Conservation (phyloP, 1,140 invertebrate species). For the Meloidogyne hapla region DNA sequence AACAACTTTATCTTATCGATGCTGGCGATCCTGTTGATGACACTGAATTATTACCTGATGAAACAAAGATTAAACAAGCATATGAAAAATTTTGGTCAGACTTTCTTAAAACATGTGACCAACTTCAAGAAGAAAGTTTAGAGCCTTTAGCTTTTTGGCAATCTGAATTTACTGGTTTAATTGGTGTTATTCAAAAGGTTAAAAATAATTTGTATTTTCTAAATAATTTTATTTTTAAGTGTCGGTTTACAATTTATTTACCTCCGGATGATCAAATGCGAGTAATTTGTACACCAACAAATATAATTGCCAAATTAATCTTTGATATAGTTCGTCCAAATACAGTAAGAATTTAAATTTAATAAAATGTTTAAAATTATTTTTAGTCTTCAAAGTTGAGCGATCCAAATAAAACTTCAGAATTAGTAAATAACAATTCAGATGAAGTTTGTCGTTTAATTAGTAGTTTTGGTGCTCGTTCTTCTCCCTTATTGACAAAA, state of each 20-base stretch:
- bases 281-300: constrained; percentile 19
- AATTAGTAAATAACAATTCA: constrained; percentile 26
- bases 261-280: constrained; percentile 39
- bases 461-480: constrained; percentile 32
- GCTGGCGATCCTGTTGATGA: constrained; percentile 2
- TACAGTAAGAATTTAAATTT: neutral
- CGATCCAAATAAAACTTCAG: neutral
- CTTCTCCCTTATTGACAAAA: constrained; percentile 14
- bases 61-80: constrained; percentile 20
- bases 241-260: constrained; percentile 46
- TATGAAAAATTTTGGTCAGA: constrained; percentile 41
- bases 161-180: constrained; percentile 29
- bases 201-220: neutral
- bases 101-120: constrained; percentile 40
- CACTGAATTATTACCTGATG: constrained; percentile 9
- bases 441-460: constrained; percentile 40
- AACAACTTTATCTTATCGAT: neutral
- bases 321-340: constrained; percentile 30
- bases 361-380: neutral
- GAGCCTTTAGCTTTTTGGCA: constrained; percentile 37
- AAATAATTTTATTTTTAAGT: constrained; percentile 33
- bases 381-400: constrained; percentile 7
- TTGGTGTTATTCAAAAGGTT: constrained; percentile 39
- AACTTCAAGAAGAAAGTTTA: constrained; percentile 38
- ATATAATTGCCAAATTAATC: constrained; percentile 21